Evolutionary conservation across 2,888 invertebrate species (phyloP).

Genomic region (Habrosyne pyritoides): DNA sequence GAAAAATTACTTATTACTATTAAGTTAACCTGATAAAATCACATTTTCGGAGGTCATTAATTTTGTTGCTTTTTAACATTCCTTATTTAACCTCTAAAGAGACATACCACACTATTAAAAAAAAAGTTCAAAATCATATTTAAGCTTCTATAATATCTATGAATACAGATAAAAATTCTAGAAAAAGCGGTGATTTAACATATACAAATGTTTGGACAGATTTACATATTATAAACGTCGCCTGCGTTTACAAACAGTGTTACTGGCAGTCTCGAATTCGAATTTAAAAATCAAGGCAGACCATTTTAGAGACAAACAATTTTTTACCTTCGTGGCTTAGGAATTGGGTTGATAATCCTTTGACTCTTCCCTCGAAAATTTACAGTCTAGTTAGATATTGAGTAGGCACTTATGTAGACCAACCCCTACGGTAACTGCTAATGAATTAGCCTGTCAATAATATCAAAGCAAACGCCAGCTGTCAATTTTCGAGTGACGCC

Average conservation of each 20-base stretch:
- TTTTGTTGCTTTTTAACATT: too few species aligned
- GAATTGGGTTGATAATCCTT: slow-evolving; percentile 22
- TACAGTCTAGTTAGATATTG: slow-evolving; percentile 11
- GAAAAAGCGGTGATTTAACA: too few species aligned
- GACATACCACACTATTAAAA: too few species aligned
- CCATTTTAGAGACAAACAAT: neutral
- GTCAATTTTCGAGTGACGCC: slow-evolving; percentile 66
- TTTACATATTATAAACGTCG: neutral
- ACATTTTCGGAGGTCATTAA: too few species aligned
- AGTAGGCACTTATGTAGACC: slow-evolving; percentile 22
- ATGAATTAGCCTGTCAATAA: slow-evolving; percentile 74
- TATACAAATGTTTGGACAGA: neutral
- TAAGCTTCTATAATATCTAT: too few species aligned
- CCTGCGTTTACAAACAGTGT: neutral
- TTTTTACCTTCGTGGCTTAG: slow-evolving; percentile 7
- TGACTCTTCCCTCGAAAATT: too few species aligned
- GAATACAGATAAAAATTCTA: too few species aligned
- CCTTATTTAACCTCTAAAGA: too few species aligned
- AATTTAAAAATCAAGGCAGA: neutral
- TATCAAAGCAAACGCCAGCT: slow-evolving; percentile 71
- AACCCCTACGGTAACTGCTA: slow-evolving; percentile 49
- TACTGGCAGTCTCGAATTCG: neutral
- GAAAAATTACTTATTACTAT: too few species aligned
- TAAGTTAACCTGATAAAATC: too few species aligned
- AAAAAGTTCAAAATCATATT: too few species aligned